Conservation (phyloP, 2,888 invertebrate genomes). For the Amiota minor region DNA sequence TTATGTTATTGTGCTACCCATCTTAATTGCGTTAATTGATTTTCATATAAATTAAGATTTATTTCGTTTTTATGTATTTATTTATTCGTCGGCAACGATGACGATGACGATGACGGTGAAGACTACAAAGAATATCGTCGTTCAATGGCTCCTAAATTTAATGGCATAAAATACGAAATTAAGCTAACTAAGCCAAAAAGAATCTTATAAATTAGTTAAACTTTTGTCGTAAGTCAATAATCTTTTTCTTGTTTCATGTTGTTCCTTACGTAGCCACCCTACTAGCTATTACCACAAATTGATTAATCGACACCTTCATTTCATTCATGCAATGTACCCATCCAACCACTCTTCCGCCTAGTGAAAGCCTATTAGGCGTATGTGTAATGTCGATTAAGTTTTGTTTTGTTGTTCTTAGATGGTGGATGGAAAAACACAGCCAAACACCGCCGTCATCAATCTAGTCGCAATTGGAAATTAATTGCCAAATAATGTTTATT, state of each 20-base stretch:
- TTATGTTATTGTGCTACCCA: too few relatives aligned
- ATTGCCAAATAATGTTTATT: slow-evolving; percentile 45
- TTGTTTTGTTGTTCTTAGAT: too few relatives aligned
- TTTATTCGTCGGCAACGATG: slow-evolving; percentile 6
- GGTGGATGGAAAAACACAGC: too few relatives aligned
- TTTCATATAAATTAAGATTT: slow-evolving; percentile 67
- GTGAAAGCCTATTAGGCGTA: slow-evolving; percentile 13
- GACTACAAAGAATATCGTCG: too few relatives aligned
- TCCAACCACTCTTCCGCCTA: slow-evolving; percentile 59
- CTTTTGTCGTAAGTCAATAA: neutral
- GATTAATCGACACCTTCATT: slow-evolving; percentile 16
- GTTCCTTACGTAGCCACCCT: neutral
- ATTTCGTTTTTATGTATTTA: slow-evolving; percentile 39
- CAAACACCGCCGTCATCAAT: slow-evolving; percentile 60
- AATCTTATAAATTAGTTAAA: slow-evolving; percentile 62
- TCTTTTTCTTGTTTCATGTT: neutral
- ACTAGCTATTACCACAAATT: neutral
- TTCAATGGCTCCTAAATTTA: slow-evolving; percentile 46
- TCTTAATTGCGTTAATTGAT: slow-evolving; percentile 51
- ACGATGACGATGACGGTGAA: too few relatives aligned
- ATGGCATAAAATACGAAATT: slow-evolving; percentile 36
- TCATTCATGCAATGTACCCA: slow-evolving; percentile 42
- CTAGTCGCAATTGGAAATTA: slow-evolving; percentile 56
- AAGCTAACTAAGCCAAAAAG: slow-evolving; percentile 38
- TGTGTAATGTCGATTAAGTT: too few relatives aligned